Evolutionary conservation across 2,113 vertebrate genomes (phyloP), one percentile per base, ranked within the genome.

Genomic region (Solenodon paradoxus): DNA sequence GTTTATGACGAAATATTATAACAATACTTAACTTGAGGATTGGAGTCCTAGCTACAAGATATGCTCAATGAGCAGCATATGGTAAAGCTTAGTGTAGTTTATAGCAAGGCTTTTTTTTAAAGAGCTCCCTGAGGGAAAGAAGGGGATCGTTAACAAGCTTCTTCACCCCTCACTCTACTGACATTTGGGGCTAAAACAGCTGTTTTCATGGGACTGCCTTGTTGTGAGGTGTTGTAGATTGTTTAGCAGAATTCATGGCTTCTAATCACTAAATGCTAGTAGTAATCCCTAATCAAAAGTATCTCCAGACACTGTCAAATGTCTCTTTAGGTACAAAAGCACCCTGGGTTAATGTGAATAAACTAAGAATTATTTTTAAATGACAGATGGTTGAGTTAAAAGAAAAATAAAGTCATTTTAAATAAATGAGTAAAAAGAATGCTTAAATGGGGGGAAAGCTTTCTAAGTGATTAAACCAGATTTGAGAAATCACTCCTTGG

Each of bases 361-460:
- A 1, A 28, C 47, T 90, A 1, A 32, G 53, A 38, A 92, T 90
- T 82, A 10, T 24, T 24, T 19, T 6, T 3, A 88, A 75, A 51
- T 26, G 8, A 85, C 51, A 79, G 6, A 61, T 3, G 80, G 13
- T 7, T 75, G 32, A 4, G 1, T 53, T 90, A 38, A 81, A 92
- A 57, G 35, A 59, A 90, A 90, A 80, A 92, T 22, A 71, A 90
- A 95, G 71, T 13, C 45, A 53, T 64, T 85, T 51, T 75, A 69
- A 84, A 86, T 72, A 40, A 82, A 85, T 40, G 22, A 53, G 82
- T 78, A 24, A 79, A 94, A 5, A 86, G 45, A n/a, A 4, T 84
- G n/a, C 90, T 80, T 45, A 53, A 92, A 53, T 30, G 85, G 32
- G 49, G 66, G 57, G 86, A 63, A 82, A 85, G 69, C 24, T 84